phyloP scores from a whole-genome alignment of 1,140 invertebrate genomes.

The Zaprionus ghesquierei region DNA sequence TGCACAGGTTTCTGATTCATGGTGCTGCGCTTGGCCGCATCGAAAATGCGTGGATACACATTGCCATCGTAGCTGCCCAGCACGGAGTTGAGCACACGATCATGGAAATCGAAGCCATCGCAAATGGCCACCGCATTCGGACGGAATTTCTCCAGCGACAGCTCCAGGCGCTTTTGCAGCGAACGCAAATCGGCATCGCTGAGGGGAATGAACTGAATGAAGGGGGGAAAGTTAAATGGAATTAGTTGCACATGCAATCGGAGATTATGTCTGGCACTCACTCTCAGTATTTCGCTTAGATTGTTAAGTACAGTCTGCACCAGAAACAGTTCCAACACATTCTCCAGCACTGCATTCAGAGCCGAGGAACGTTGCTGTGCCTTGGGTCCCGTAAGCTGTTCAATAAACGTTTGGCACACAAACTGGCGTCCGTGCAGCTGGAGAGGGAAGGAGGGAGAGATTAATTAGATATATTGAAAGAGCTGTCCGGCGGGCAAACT shows the following conservation, averaged over 20 bases:
- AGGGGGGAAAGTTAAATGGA: background rate
- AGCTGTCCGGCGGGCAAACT: background rate
- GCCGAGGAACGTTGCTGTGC: conserved; percentile 74
- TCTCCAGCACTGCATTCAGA: conserved; percentile 85
- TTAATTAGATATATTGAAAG: background rate
- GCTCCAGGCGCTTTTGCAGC: conserved; percentile 87
- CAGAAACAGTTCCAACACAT: conserved; percentile 90
- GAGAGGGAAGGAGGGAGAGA: background rate
- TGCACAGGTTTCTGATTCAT: conserved; percentile 93
- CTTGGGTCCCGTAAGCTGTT: conserved; percentile 83
- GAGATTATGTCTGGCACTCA: conserved; percentile 82
- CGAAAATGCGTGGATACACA: conserved; percentile 94
- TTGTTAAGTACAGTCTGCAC: conserved; percentile 89
- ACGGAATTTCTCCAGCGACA: conserved; percentile 88
- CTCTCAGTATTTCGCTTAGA: conserved; percentile 90
- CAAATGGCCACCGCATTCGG: conserved; percentile 94
- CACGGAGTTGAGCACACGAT: conserved; percentile 91
- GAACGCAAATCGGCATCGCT: conserved; percentile 85
- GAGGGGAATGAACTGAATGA: conserved; percentile 87
- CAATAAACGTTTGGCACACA: conserved; percentile 86
- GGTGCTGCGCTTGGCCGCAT: conserved; percentile 92
- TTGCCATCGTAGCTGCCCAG: conserved; percentile 95
- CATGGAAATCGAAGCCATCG: conserved; percentile 95
- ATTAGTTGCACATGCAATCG: background rate
- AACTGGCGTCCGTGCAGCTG: conserved; percentile 90